These are phyloP conservation scores for Drosophila lowei DNA, from an alignment of 1,140 invertebrate species.

Conservation along the genomic window DNA sequence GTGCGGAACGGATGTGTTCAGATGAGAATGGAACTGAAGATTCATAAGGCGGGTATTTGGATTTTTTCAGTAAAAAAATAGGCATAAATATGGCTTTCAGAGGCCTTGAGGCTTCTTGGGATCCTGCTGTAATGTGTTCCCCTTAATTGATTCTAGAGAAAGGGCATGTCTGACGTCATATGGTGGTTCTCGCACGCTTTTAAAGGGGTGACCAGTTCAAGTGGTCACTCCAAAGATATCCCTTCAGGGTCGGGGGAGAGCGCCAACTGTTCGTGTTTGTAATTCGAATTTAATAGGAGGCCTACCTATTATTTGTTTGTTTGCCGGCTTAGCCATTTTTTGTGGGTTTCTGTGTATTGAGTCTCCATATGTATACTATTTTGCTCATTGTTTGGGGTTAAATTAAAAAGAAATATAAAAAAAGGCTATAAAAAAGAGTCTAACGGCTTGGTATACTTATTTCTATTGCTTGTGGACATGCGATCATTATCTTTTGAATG, in stretches of 20 bases:
- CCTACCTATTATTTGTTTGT: slow-evolving; percentile 60
- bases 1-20: too few relatives aligned
- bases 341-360: slow-evolving; percentile 11
- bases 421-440: slow-evolving; percentile 11
- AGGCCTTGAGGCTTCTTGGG: slow-evolving; percentile 2
- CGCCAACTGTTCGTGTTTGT: slow-evolving; percentile 63
- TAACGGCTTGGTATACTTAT: slow-evolving; percentile 4
- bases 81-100: too few relatives aligned
- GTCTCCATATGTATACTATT: slow-evolving; percentile 18
- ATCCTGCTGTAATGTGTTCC: slow-evolving; percentile 39
- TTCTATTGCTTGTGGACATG: slow-evolving; percentile 45
- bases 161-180: slow-evolving; percentile 59
- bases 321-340: slow-evolving; percentile 22
- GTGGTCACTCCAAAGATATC: slow-evolving; percentile 47
- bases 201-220: slow-evolving; percentile 40
- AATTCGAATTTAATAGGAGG: slow-evolving; percentile 73
- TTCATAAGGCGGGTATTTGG: too few relatives aligned
- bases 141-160: slow-evolving; percentile 56
- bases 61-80: too few relatives aligned
- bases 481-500: slow-evolving; percentile 26
- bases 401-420: slow-evolving; percentile 21
- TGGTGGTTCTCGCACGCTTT: slow-evolving; percentile 44
- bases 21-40: too few relatives aligned
- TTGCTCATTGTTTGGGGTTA: slow-evolving; percentile 45
- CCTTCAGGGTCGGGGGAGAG: slow-evolving; percentile 20